Evolutionary conservation across 2,888 invertebrate genomes (phyloP).

Genomic region (Lycia hirtaria): DNA sequence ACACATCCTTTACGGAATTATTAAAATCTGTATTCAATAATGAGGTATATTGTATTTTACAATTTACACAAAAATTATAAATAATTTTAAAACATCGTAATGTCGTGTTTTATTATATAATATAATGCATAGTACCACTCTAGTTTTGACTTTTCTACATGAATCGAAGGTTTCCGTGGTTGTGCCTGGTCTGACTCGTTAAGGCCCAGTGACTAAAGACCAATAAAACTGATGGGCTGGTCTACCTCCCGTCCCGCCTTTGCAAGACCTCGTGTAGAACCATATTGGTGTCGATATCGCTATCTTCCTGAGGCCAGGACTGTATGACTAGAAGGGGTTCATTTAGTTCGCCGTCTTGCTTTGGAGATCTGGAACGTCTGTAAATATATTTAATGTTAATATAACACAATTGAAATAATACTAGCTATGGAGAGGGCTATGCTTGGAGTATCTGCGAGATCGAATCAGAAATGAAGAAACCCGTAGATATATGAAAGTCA

Average conservation of each 20-base stretch:
- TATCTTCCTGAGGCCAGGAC: conserved; percentile 71
- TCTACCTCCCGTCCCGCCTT: conserved; percentile 40
- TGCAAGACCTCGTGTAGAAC: conserved; percentile 81
- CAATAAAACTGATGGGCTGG: neutral
- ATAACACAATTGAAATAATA: no score
- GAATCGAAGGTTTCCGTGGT: neutral
- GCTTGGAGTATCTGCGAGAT: no score
- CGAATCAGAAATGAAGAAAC: no score
- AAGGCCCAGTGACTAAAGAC: neutral
- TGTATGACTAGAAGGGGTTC: conserved; percentile 68
- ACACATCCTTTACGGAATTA: neutral
- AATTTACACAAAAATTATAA: no score
- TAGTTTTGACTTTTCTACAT: neutral
- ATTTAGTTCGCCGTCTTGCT: conserved; percentile 54
- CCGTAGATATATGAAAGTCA: no score
- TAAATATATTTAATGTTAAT: neutral
- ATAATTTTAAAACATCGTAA: no score
- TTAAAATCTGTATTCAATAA: no score
- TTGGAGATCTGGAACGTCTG: conserved; percentile 41
- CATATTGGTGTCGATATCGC: conserved; percentile 79
- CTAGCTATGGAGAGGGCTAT: no score
- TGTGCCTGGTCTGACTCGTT: neutral
- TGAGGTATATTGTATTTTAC: no score
- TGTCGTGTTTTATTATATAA: no score
- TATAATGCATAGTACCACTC: conserved; percentile 18